Conservation (phyloP, 2,888 invertebrate species). For the Nineta flava region DNA sequence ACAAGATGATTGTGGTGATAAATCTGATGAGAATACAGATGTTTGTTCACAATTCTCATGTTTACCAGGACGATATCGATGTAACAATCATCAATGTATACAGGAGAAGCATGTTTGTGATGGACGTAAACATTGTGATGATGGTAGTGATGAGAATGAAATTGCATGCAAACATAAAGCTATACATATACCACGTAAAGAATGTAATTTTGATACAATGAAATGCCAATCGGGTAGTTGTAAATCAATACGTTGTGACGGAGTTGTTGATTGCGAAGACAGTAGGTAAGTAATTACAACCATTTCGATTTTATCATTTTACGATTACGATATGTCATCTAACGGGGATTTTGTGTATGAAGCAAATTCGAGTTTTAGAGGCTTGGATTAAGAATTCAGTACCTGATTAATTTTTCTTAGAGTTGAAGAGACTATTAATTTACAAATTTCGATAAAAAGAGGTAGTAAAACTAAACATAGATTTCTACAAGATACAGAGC, state of each 20-base stretch:
- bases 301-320: background rate
- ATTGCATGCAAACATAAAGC: slow-evolving; percentile 24
- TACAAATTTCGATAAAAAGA: no score
- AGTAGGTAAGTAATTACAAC: slow-evolving; percentile 17
- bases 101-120: slow-evolving; percentile 22
- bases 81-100: slow-evolving; percentile 26
- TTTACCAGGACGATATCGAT: slow-evolving; percentile 19
- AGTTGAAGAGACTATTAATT: no score
- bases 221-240: slow-evolving; percentile 35
- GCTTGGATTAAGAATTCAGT: no score
- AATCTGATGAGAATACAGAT: slow-evolving; percentile 34
- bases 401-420: no score
- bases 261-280: slow-evolving; percentile 37
- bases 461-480: no score
- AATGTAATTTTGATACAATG: slow-evolving; percentile 26
- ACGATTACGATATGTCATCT: no score
- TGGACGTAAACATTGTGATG: slow-evolving; percentile 40
- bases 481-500: no score
- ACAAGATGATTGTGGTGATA: slow-evolving; percentile 43
- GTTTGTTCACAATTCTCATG: slow-evolving; percentile 29
- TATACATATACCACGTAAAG: slow-evolving; percentile 7
- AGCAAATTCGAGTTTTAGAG: no score
- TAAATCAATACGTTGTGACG: slow-evolving; percentile 41
- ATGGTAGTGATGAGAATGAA: slow-evolving; percentile 42
- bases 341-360: no score